phyloP scores from a whole-genome alignment of 2,888 invertebrate species.

The Orthosia cruda region DNA sequence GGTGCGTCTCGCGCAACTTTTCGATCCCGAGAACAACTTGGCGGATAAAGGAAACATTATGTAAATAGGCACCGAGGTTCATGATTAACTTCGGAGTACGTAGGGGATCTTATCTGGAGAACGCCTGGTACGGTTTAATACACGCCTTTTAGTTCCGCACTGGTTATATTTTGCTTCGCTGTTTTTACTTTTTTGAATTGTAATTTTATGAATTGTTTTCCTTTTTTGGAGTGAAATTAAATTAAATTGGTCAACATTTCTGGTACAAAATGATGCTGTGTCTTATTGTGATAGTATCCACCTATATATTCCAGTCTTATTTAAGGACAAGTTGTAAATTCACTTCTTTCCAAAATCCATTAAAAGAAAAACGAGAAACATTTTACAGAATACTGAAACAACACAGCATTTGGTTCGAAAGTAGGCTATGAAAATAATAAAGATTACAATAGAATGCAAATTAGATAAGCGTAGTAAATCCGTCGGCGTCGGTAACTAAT shows the following conservation, averaged over 20 bases:
- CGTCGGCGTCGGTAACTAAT: constrained; percentile 42
- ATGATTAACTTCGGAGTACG: constrained; percentile 85
- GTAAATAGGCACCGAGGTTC: constrained; percentile 86
- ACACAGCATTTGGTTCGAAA: constrained; percentile 12
- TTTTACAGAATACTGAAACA: constrained; percentile 33
- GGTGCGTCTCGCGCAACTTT: constrained; percentile 77
- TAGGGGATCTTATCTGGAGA: constrained; percentile 76
- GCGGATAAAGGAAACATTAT: constrained; percentile 87
- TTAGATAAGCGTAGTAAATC: constrained; percentile 70
- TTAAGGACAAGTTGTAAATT: constrained; percentile 5
- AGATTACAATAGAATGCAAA: constrained; percentile 75
- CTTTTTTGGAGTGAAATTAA: background rate
- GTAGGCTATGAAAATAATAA: constrained; percentile 61
- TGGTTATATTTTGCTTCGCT: constrained; percentile 56
- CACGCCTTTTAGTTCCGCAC: constrained; percentile 65
- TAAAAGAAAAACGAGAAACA: constrained; percentile 13
- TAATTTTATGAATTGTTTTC: constrained; percentile 18
- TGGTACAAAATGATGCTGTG: too few relatives aligned
- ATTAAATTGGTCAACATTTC: background rate
- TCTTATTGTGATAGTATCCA: too few relatives aligned
- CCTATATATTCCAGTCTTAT: too few relatives aligned
- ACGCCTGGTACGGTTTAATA: constrained; percentile 72
- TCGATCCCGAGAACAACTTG: constrained; percentile 80
- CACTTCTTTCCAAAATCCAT: constrained; percentile 24
- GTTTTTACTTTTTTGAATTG: constrained; percentile 10